These are phyloP conservation scores for Hirtodrosophila confusa DNA, from an alignment of 2,888 invertebrate species.

Conservation along the genomic window DNA sequence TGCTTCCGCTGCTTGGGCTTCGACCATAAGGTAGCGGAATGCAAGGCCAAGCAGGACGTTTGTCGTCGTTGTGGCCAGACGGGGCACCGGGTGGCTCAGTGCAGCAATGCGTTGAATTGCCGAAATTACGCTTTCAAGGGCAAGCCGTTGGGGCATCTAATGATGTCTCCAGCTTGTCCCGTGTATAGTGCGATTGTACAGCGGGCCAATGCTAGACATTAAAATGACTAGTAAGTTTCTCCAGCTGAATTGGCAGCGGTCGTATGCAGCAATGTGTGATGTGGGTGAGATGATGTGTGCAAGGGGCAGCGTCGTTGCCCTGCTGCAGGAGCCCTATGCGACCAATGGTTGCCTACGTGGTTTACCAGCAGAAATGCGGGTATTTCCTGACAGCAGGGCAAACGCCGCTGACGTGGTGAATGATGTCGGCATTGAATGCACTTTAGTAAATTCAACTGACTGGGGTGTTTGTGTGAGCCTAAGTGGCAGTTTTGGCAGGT, in stretches of 20 bases:
- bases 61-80: background rate
- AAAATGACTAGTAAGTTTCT: too few relatives aligned
- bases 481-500: constrained; percentile 4
- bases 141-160: background rate
- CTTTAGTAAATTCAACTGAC: constrained; percentile 7
- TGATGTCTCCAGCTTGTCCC: constrained; percentile 6
- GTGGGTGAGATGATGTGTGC: too few relatives aligned
- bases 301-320: too few relatives aligned
- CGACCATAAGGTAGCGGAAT: background rate
- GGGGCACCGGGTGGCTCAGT: background rate
- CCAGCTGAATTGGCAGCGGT: too few relatives aligned
- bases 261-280: too few relatives aligned
- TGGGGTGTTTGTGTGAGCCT: constrained; percentile 10
- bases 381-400: constrained; percentile 11
- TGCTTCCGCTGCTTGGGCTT: constrained; percentile 1
- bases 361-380: background rate
- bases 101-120: too few relatives aligned
- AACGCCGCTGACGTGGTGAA: constrained; percentile 12
- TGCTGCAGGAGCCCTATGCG: background rate
- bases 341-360: background rate
- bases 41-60: background rate
- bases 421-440: constrained; percentile 12
- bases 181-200: too few relatives aligned
- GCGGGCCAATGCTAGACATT: too few relatives aligned
- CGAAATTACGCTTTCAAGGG: too few relatives aligned